Base-by-base conservation (phyloP, 2,888 invertebrate genomes). In the Drosophila atripex region DNA sequence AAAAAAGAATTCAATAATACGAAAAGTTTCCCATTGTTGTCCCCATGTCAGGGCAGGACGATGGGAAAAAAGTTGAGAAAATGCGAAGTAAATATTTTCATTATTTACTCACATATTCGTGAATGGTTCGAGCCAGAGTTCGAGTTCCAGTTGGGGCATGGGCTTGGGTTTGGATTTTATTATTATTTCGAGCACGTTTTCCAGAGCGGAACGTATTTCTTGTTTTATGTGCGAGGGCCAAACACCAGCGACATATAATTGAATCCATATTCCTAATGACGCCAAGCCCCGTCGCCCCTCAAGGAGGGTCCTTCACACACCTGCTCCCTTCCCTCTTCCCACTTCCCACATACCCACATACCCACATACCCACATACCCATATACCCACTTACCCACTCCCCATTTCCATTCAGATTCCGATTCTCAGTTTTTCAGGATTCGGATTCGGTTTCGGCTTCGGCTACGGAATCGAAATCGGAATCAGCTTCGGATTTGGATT, bases 261-360 rank as follows among this genome's bases (percentile, higher is more conserved):
- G 74, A 79, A 79, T 83, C 77, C 77, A 73, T 71, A 78, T 75
- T 78, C 60, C 70, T 86, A 80, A 80, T 80, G 86, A 80, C 79
- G 72, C 68, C 61, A 80, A 64, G 83, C 61, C 45, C 73, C 60
- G 68, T 66, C 51, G 43, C 58, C 35, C 16, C 14, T 28, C 28
- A 28, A 28, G 28, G 28, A 39, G 39, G 14, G 6, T n/a, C 39
- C 8, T 18, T 21, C 43, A 18, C 18, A 41, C 39, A 41, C 39
- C 39, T 41, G 39, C 16, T 41, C 8, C 39, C 35, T n/a, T 11
- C n/a, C 14, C n/a, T 4, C 9, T 18, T 3, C 3, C 8, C 16
- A 1, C 14, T n/a, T n/a, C n/a, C n/a, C n/a, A n/a, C n/a, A n/a
- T n/a, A n/a, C n/a, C n/a, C n/a, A n/a, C n/a, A n/a, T n/a, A n/a